Conservation (phyloP, 2,797 vertebrate genomes). For the Cyprinella venusta region DNA sequence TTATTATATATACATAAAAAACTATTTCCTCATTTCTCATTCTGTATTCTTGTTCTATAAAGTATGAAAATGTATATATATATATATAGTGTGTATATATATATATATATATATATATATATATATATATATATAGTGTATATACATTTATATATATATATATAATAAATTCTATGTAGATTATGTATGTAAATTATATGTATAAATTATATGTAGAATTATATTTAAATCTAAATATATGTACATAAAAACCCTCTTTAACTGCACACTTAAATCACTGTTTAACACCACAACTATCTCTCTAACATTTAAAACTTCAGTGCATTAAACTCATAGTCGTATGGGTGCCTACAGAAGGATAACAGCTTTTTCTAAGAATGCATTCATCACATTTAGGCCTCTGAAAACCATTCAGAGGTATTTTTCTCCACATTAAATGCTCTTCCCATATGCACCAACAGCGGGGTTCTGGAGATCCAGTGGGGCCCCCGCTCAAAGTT, state of each 20-base stretch:
- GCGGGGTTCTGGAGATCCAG: constrained; percentile 29
- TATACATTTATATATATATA: too few relatives aligned
- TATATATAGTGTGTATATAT: too few relatives aligned
- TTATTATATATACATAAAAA: too few relatives aligned
- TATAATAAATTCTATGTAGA: too few relatives aligned
- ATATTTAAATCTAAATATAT: neutral
- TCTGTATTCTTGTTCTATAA: too few relatives aligned
- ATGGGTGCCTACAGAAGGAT: constrained; percentile 2
- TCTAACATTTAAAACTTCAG: neutral
- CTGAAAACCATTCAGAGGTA: constrained; percentile 24
- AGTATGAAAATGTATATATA: too few relatives aligned
- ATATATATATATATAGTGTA: too few relatives aligned
- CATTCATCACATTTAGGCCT: constrained; percentile 18
- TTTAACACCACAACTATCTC: neutral
- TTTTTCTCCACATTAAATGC: constrained; percentile 40
- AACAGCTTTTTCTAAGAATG: constrained; percentile 16
- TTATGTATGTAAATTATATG: too few relatives aligned
- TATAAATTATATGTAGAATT: too few relatives aligned
- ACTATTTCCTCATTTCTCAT: too few relatives aligned
- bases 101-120: too few relatives aligned
- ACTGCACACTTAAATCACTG: neutral
- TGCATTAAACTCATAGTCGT: neutral
- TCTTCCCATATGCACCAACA: constrained; percentile 27
- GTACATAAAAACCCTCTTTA: neutral
- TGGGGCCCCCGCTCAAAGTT: constrained; percentile 46